Percentiles rank a stretch among this genome's conserved stretches.
Conservation (phyloP, 2,797 vertebrate genomes). For the Pelodytes ibericus region DNA sequence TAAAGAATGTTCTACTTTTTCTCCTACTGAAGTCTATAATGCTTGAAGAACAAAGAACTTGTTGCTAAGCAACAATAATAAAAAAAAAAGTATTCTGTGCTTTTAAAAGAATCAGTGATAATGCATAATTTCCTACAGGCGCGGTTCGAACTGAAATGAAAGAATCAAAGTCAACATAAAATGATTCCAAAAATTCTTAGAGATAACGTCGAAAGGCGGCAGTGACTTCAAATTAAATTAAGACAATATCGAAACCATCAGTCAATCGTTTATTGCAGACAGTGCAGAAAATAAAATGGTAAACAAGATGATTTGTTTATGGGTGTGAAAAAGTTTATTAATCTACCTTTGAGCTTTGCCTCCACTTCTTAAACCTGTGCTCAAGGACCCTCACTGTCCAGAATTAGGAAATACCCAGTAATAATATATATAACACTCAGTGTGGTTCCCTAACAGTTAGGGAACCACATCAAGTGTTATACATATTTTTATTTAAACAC, state of each 20-base stretch:
- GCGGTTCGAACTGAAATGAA: slow-evolving; percentile 54
- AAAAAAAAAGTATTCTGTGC: slow-evolving; percentile 61
- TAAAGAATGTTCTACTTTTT: slow-evolving; percentile 52
- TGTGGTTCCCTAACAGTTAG: too few species aligned
- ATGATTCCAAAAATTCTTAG: slow-evolving; percentile 64
- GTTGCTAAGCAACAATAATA: slow-evolving; percentile 75
- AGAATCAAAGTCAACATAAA: slow-evolving; percentile 57
- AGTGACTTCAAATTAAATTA: slow-evolving; percentile 63
- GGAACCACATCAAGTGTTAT: too few species aligned
- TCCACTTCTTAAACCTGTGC: too few species aligned
- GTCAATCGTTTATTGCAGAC: too few species aligned
- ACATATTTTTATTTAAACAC: too few species aligned
- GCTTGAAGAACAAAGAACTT: slow-evolving; percentile 51
- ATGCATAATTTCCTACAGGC: slow-evolving; percentile 64
- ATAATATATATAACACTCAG: too few species aligned
- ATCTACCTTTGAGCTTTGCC: too few species aligned
- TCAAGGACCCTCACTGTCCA: too few species aligned
- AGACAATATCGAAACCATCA: slow-evolving; percentile 63
- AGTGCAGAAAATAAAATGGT: slow-evolving; percentile 61
- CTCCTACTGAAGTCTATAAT: slow-evolving; percentile 50
- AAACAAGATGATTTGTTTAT: slow-evolving; percentile 47
- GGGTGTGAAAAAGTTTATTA: rapidly evolving
- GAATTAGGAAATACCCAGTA: too few species aligned
- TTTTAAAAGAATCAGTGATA: slow-evolving; percentile 65
- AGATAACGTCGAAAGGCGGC: slow-evolving; percentile 55